Conservation (phyloP, 2,888 invertebrate genomes). For the Holacanthella duospinosa region DNA sequence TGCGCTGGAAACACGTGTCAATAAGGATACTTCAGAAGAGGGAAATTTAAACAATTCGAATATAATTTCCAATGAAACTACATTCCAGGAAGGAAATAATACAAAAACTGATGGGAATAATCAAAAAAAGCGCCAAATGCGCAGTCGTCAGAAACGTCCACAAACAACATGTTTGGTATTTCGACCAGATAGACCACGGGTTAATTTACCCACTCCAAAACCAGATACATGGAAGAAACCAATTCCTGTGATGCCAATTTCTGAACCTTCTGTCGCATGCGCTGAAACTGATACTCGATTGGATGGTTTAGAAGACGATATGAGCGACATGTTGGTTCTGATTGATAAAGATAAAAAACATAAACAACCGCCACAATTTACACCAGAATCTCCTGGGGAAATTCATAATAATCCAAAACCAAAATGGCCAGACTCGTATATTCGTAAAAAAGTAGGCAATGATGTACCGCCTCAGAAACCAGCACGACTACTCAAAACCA, state of each 20-base stretch:
- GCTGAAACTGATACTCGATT: background rate
- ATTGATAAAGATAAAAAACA: background rate
- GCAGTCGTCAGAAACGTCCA: background rate
- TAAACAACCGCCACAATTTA: background rate
- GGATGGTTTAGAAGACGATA: background rate
- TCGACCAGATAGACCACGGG: background rate
- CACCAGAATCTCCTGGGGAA: background rate
- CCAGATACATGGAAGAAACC: constrained; percentile 6
- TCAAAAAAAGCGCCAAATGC: background rate
- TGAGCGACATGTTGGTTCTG: background rate
- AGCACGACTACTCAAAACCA: background rate
- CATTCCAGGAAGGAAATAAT: no score
- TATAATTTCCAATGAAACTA: no score
- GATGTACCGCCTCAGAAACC: background rate
- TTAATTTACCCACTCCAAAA: background rate
- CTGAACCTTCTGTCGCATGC: no score
- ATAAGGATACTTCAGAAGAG: background rate
- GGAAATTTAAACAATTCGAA: no score
- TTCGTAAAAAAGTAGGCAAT: background rate
- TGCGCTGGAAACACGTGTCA: background rate
- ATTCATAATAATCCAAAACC: background rate
- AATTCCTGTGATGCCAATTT: background rate
- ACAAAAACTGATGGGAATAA: background rate
- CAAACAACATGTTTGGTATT: background rate
- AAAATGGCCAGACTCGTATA: background rate